Base-by-base conservation (phyloP, 2,797 vertebrate species). In the Centropyge bicolor region DNA sequence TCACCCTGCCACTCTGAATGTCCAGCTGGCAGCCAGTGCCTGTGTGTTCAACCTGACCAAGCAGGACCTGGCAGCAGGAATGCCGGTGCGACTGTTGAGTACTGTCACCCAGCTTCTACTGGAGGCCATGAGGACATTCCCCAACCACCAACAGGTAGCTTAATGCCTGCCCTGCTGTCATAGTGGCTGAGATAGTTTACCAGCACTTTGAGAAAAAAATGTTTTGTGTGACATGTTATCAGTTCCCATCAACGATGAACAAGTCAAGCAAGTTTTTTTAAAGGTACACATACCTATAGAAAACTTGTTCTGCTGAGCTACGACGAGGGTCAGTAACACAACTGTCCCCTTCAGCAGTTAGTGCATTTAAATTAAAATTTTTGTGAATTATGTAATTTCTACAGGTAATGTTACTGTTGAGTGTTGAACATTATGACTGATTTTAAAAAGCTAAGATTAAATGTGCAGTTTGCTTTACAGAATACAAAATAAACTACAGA, bases 1-100 rank as follows among this genome's bases (percentile, higher is more conserved):
- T 85, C 98, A 99, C 74, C 97, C 97, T 1, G 95, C 97, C 86
- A 99, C 97, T 72, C 92, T 99, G 85, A 98, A 98, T 0, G 98
- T 99, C 76, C 98, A 99, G 90, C 94, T 99, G 84, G 98, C 98
- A 40, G 98, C 98, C 13, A 99, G 98, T 0, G 98, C 98, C 0
- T 99, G 98, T 76, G 98, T 99, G 62, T 99, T 99, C 88, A 99
- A 99, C 92, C 94, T 99, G 85, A 99, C 98, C 46, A 99, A 99
- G 91, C 98, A 99, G 91, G 98, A 99, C 80, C 90, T 99, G 91
- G 98, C 98, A 4, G 95, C 95, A 2, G 97, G 97, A 7, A 98
- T 99, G 97, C 98, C 98, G 1, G 98, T 99, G 48, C 94, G 97
- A 12, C 96, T 99, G 35, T 84, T 99, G 78, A 97, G 97, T 0